phyloP scores from a whole-genome alignment of 2,113 vertebrate genomes.

The Atherinomorus stipes region DNA sequence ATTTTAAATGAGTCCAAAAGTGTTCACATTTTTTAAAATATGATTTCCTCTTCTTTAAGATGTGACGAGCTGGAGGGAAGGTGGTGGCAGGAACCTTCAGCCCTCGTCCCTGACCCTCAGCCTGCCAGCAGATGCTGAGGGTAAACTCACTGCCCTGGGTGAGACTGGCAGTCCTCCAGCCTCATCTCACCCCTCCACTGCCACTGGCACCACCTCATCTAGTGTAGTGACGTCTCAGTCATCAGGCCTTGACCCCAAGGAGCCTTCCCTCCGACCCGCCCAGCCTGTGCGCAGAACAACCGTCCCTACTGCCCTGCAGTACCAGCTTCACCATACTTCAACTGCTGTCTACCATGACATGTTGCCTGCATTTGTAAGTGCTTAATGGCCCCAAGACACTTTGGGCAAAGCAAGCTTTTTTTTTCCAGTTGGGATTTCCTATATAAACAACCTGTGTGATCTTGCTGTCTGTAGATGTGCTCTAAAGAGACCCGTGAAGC shows the following conservation, averaged over 20 bases:
- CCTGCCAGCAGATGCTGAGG: slow-evolving; percentile 91
- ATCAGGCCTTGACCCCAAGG: slow-evolving; percentile 86
- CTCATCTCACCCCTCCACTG: slow-evolving; percentile 71
- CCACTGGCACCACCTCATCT: slow-evolving; percentile 62
- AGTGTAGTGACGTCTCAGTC: slow-evolving; percentile 56
- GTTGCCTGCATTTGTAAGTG: slow-evolving; percentile 97
- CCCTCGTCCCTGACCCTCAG: slow-evolving; percentile 88
- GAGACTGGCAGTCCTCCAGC: slow-evolving; percentile 86
- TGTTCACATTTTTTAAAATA: background rate
- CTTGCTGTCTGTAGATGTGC: slow-evolving; percentile 89
- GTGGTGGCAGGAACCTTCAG: slow-evolving; percentile 96
- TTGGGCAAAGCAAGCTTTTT: background rate
- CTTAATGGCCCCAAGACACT: no score
- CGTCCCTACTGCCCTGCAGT: slow-evolving; percentile 87
- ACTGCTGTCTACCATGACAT: slow-evolving; percentile 97
- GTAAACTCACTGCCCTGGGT: slow-evolving; percentile 84
- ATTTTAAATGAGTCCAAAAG: background rate
- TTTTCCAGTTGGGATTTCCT: background rate
- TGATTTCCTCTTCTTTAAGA: slow-evolving; percentile 78
- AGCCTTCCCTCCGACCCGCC: slow-evolving; percentile 91
- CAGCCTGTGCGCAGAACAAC: slow-evolving; percentile 89
- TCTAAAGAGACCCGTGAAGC: slow-evolving; percentile 90
- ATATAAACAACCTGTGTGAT: background rate
- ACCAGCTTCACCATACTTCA: slow-evolving; percentile 93
- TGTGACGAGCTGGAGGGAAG: slow-evolving; percentile 99